Conservation (phyloP, 2,888 invertebrate species). For the Pristionchus japonicus region DNA sequence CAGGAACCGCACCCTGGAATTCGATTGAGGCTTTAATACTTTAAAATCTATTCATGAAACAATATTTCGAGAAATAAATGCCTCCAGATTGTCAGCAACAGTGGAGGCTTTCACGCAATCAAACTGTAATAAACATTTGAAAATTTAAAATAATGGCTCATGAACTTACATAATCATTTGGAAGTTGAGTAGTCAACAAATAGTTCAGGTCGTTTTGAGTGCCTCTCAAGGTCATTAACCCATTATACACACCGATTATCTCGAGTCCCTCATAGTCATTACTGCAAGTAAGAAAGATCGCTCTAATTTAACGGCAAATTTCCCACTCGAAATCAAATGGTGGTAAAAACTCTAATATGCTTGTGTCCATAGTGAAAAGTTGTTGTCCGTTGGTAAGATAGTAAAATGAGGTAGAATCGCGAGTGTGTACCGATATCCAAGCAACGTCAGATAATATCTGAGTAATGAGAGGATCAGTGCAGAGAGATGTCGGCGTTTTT, state of each 20-base stretch:
- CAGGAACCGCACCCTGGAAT: too few relatives aligned
- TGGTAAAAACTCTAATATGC: background rate
- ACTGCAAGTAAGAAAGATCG: background rate
- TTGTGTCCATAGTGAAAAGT: background rate
- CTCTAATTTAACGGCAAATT: background rate
- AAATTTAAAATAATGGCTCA: too few relatives aligned
- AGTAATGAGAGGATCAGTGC: background rate
- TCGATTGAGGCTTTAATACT: too few relatives aligned
- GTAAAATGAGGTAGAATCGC: background rate
- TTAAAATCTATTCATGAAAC: too few relatives aligned
- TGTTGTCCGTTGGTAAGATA: background rate
- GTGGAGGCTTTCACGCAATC: too few relatives aligned
- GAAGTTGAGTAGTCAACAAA: background rate
- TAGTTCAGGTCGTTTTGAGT: background rate
- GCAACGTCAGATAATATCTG: background rate
- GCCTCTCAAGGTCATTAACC: background rate
- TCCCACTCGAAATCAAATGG: background rate
- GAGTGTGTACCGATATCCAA: background rate
- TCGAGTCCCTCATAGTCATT: background rate
- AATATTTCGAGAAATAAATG: too few relatives aligned
- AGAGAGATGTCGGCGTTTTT: background rate
- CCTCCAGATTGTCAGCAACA: too few relatives aligned
- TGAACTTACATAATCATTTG: background rate
- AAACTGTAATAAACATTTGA: too few relatives aligned
- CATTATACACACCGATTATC: background rate